A percentile compares a stretch with the other conserved stretches of the same genome.
Evolutionary conservation across 1,140 invertebrate species (phyloP).

Genomic region (Aphelenchoides avenae): DNA sequence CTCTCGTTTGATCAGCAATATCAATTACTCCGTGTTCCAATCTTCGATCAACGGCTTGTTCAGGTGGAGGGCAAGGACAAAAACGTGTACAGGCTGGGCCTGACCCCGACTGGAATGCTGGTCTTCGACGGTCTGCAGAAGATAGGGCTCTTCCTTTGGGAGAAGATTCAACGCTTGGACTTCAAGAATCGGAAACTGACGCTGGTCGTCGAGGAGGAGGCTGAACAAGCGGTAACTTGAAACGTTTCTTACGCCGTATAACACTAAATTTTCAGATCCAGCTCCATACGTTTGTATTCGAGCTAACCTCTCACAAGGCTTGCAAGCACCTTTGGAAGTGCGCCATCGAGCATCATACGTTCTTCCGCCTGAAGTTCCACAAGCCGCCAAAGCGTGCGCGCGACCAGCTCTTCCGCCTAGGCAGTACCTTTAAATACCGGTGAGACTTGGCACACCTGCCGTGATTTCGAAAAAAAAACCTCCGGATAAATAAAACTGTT

Average conservation of each 20-base stretch:
- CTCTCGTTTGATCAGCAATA: too few species aligned
- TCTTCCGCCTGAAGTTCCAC: slow-evolving; percentile 74
- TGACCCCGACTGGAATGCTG: slow-evolving; percentile 93
- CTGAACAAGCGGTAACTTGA: slow-evolving; percentile 43
- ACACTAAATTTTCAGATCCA: slow-evolving; percentile 44
- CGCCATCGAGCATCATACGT: slow-evolving; percentile 93
- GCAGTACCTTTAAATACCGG: slow-evolving; percentile 55
- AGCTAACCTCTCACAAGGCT: slow-evolving; percentile 87
- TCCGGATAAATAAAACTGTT: neutral
- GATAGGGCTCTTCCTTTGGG: slow-evolving; percentile 97
- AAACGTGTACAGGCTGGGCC: slow-evolving; percentile 88
- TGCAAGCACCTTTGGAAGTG: slow-evolving; percentile 98
- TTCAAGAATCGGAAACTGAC: slow-evolving; percentile 55
- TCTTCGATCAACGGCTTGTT: too few species aligned
- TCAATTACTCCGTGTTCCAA: too few species aligned
- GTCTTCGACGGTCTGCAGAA: slow-evolving; percentile 89
- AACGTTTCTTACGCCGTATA: too few species aligned
- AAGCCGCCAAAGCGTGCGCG: slow-evolving; percentile 23
- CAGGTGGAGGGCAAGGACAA: slow-evolving; percentile 83
- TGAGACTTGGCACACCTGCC: slow-evolving; percentile 4
- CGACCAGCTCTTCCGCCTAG: slow-evolving; percentile 51
- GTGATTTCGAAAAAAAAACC: neutral
- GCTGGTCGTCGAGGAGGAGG: slow-evolving; percentile 57
- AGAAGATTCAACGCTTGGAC: slow-evolving; percentile 55
- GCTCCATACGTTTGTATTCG: slow-evolving; percentile 62